Percentiles rank a stretch among this genome's conserved stretches.
Conservation (phyloP, 1,140 invertebrate genomes). For the Schlechtendalia chinensis region DNA sequence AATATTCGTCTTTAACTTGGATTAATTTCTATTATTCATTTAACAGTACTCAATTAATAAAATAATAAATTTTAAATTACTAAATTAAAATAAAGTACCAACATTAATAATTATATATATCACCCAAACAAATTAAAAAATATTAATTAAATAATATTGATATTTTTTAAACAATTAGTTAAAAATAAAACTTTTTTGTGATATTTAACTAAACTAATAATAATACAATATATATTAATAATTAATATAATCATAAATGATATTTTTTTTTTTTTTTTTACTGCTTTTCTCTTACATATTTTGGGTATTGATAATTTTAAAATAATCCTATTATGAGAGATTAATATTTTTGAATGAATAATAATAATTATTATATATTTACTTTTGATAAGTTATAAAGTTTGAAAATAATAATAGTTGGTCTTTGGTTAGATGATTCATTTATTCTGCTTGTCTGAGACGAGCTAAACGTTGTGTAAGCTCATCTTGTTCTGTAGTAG, state of each 20-base stretch:
- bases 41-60: constrained; percentile 7
- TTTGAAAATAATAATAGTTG: constrained; percentile 3
- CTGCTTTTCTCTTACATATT: not conserved
- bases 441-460: constrained; percentile 66
- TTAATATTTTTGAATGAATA: not conserved
- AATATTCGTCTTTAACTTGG: not conserved
- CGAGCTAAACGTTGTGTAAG: constrained; percentile 91
- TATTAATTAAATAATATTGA: not conserved
- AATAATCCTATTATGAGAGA: not conserved
- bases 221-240: not conserved
- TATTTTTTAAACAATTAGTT: constrained; percentile 4
- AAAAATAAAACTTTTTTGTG: not conserved
- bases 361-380: not conserved
- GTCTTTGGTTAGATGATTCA: not conserved
- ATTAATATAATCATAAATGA: not conserved
- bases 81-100: constrained; percentile 5
- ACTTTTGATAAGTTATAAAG: not conserved
- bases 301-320: not conserved
- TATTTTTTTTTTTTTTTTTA: not conserved
- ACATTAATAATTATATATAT: not conserved
- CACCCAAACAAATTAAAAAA: not conserved
- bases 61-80: constrained; percentile 3
- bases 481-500: constrained; percentile 91
- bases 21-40: not conserved
- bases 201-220: not conserved